Percentiles rank a stretch among this genome's conserved stretches.
Evolutionary conservation across 2,113 vertebrate species (phyloP).

Genomic region (Glaucomys volans): DNA sequence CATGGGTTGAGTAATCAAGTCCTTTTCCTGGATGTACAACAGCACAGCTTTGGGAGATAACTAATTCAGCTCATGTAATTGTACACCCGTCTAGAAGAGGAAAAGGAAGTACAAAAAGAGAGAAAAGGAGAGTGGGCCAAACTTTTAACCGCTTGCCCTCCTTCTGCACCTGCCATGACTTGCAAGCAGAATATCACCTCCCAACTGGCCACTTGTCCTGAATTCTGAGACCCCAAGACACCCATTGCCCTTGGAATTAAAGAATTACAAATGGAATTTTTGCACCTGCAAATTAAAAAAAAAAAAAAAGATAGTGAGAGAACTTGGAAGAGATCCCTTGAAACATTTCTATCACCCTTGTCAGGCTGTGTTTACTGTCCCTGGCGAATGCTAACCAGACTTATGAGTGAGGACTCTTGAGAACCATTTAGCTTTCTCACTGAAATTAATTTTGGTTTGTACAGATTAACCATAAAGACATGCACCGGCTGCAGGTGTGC

Average conservation of each 20-base stretch:
- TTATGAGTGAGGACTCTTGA: constrained; percentile 64
- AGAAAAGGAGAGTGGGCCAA: constrained; percentile 66
- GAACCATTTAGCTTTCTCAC: constrained; percentile 65
- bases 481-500: constrained; percentile 76
- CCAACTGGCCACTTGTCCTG: constrained; percentile 74
- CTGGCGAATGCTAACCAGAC: constrained; percentile 66
- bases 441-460: constrained; percentile 80
- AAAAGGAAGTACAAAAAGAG: constrained; percentile 78
- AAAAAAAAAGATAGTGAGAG: constrained; percentile 32
- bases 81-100: constrained; percentile 75
- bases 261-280: constrained; percentile 80
- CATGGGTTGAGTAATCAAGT: constrained; percentile 78
- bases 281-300: constrained; percentile 76
- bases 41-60: constrained; percentile 81
- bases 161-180: constrained; percentile 79
- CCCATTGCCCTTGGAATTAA: constrained; percentile 76
- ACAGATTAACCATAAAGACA: constrained; percentile 75
- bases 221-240: constrained; percentile 75
- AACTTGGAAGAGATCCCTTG: constrained; percentile 71
- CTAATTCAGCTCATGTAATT: constrained; percentile 80
- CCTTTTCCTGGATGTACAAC: constrained; percentile 81
- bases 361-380: constrained; percentile 61
- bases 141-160: constrained; percentile 54
- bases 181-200: constrained; percentile 50
- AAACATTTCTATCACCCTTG: constrained; percentile 63